Evolutionary conservation across 2,113 vertebrate species (phyloP).

Genomic region (Gnathonemus echidnorhynchus): DNA sequence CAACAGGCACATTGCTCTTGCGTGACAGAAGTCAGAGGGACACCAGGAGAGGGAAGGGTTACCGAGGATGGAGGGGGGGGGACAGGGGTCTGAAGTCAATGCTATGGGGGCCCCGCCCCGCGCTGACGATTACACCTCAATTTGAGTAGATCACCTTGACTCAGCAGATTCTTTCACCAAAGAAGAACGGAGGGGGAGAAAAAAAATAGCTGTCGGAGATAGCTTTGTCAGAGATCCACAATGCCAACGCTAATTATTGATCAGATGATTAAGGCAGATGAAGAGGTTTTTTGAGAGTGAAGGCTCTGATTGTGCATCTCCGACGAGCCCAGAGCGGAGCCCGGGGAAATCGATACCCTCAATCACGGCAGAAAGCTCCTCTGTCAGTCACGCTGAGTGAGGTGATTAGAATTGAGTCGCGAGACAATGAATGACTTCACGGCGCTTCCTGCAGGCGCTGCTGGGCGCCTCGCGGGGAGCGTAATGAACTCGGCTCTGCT

Average conservation of each 20-base stretch:
- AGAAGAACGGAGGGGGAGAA: conserved; percentile 52
- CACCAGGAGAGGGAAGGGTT: conserved; percentile 21
- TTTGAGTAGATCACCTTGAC: conserved; percentile 80
- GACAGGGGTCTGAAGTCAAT: conserved; percentile 59
- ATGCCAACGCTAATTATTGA: conserved; percentile 85
- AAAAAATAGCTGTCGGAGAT: conserved; percentile 64
- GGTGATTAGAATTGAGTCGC: conserved; percentile 96
- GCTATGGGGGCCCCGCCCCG: conserved; percentile 57
- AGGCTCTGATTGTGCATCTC: conserved; percentile 83
- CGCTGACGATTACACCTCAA: conserved; percentile 66
- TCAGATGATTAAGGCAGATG: conserved; percentile 95
- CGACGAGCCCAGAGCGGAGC: conserved; percentile 57
- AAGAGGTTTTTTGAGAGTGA: conserved; percentile 82
- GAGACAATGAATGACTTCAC: conserved; percentile 88
- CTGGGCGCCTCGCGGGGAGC: conserved; percentile 66
- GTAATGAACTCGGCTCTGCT: conserved; percentile 80
- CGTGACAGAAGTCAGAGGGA: conserved; percentile 56
- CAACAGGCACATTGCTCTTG: conserved; percentile 73
- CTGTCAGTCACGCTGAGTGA: conserved; percentile 88
- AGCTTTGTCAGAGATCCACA: conserved; percentile 72
- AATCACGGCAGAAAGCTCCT: conserved; percentile 82
- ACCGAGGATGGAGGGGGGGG: conserved; percentile 21
- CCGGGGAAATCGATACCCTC: conserved; percentile 90
- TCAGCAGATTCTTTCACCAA: conserved; percentile 83
- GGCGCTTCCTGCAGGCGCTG: conserved; percentile 69